Conservation (phyloP, 2,113 vertebrate genomes). For the Pristiophorus japonicus region DNA sequence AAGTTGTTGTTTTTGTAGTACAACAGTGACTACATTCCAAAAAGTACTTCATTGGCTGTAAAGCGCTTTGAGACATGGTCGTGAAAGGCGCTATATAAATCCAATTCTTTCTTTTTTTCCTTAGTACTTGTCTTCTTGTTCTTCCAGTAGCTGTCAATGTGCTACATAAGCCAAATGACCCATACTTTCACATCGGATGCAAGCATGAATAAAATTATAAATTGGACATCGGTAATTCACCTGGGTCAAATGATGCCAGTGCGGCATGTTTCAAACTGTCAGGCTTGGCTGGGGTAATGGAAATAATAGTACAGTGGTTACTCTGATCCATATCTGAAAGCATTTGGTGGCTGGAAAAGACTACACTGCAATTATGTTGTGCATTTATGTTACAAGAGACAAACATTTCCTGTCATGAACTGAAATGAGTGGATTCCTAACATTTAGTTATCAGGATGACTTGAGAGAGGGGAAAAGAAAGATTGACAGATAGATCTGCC, state of each 20-base stretch:
- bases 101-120: too few relatives aligned
- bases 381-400: neutral
- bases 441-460: neutral
- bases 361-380: neutral
- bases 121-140: neutral
- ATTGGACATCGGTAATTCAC: neutral
- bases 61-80: too few relatives aligned
- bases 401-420: neutral
- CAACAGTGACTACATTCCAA: too few relatives aligned
- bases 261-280: neutral
- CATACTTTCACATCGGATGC: neutral
- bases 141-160: neutral
- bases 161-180: neutral
- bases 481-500: neutral
- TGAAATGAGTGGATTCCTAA: neutral
- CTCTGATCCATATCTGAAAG: neutral
- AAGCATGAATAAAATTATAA: neutral
- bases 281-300: neutral
- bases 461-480: neutral
- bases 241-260: neutral
- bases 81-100: too few relatives aligned
- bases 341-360: neutral
- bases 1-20: neutral
- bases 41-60: too few relatives aligned
- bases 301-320: neutral